Evolutionary conservation across 92 coral and sea anemone genomes (phyloP).

Genomic region (Zoanthus solanderi): DNA sequence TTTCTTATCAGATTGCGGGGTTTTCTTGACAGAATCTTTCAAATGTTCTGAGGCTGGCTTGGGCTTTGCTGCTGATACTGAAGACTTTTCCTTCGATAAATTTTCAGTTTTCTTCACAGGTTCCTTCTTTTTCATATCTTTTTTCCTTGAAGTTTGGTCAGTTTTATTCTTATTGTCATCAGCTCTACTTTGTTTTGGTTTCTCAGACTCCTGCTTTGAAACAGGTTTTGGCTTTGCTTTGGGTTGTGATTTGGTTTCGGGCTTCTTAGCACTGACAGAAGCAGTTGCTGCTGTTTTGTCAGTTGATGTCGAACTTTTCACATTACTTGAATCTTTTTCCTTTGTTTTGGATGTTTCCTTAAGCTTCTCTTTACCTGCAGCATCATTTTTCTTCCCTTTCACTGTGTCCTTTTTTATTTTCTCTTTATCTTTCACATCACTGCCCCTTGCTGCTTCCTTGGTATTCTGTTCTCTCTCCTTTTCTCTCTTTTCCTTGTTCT

Average conservation of each 20-base stretch:
- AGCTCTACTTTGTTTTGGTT: slow-evolving; percentile 66
- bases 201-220: slow-evolving; percentile 58
- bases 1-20: slow-evolving; percentile 33
- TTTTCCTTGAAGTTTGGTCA: slow-evolving; percentile 55
- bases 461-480: slow-evolving; percentile 48
- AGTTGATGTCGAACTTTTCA: slow-evolving; percentile 37
- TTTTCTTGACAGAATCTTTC: slow-evolving; percentile 44
- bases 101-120: slow-evolving; percentile 44
- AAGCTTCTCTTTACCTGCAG: slow-evolving; percentile 61
- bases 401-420: slow-evolving; percentile 34
- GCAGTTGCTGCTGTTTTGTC: background rate
- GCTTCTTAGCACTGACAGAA: slow-evolving; percentile 9
- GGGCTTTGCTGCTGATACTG: slow-evolving; percentile 20
- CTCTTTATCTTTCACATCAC: slow-evolving; percentile 62
- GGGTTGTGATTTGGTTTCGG: slow-evolving; percentile 27
- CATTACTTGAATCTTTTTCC: slow-evolving; percentile 59
- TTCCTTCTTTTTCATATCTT: slow-evolving; percentile 46
- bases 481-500: slow-evolving; percentile 23
- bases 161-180: slow-evolving; percentile 58
- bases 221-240: slow-evolving; percentile 27
- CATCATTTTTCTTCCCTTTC: slow-evolving; percentile 56
- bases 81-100: slow-evolving; percentile 20
- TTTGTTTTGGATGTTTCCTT: slow-evolving; percentile 62
- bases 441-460: slow-evolving; percentile 52
- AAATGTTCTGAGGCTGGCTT: slow-evolving; percentile 46